Evolutionary conservation across 1,140 invertebrate genomes (phyloP).

Genomic region (Zaprionus camerounensis): DNA sequence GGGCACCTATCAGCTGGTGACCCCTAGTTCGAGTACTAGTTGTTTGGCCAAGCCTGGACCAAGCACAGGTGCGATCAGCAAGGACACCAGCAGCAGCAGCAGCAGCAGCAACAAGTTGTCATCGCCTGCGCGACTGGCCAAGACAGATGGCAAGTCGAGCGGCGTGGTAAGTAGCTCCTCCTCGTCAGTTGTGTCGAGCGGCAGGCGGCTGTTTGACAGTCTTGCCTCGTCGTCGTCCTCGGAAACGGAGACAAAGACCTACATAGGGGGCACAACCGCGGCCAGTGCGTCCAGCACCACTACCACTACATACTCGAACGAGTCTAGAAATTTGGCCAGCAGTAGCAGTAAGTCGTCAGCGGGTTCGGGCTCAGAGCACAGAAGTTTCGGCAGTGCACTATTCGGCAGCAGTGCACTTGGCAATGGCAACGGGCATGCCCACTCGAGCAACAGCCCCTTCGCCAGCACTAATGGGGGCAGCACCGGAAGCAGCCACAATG

Average conservation of each 20-base stretch:
- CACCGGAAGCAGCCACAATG: conserved; percentile 61
- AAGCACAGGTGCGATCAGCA: conserved; percentile 72
- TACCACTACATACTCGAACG: conserved; percentile 72
- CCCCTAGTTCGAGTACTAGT: conserved; percentile 46
- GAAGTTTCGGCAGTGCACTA: conserved; percentile 60
- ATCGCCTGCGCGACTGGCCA: conserved; percentile 64
- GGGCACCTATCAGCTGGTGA: conserved; percentile 76
- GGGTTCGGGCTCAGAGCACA: conserved; percentile 57
- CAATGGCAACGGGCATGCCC: conserved; percentile 46
- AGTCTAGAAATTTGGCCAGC: conserved; percentile 55
- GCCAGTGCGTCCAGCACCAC: conserved; percentile 49
- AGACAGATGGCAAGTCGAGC: conserved; percentile 38
- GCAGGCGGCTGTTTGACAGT: conserved; percentile 76
- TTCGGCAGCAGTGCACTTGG: conserved; percentile 68
- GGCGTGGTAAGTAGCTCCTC: conserved; percentile 57
- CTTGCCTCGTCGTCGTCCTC: conserved; percentile 75
- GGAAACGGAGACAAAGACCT: conserved; percentile 76
- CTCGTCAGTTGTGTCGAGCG: conserved; percentile 69
- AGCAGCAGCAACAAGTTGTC: conserved; percentile 58
- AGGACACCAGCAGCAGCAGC: conserved; percentile 46
- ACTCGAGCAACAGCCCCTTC: conserved; percentile 62
- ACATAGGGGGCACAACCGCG: conserved; percentile 63
- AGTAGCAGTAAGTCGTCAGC: conserved; percentile 60
- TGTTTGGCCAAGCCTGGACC: conserved; percentile 47
- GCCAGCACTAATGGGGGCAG: conserved; percentile 65